Base-by-base conservation (phyloP, 2,113 vertebrate genomes). In the Carassius auratus region DNA sequence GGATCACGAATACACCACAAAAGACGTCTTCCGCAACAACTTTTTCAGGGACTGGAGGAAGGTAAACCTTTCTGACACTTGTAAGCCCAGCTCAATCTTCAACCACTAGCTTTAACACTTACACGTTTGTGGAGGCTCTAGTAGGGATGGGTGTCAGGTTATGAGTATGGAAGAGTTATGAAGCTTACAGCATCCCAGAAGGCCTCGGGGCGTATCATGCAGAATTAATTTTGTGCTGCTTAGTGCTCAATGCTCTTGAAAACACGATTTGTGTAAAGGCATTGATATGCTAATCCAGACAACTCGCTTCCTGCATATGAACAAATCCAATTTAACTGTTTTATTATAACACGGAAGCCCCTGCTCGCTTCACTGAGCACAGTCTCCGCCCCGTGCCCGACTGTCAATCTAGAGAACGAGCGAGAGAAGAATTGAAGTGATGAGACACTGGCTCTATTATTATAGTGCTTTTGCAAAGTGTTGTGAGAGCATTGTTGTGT, bases 211-310 rank as follows among this genome's bases (percentile, higher is more conserved):
- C 91, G 89, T 93, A 94, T 94, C 92, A 93, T 94, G 92, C 92
- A 88, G 92, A 94, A 95, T 95, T 95, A 94, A 95, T 95, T 95
- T 94, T 89, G 93, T 90, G 91, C 92, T 92, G 93, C 93, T 95
- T 94, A 92, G 92, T 91, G 90, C 91, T 94, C 94, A 94, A 92
- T 95, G 92, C 95, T 92, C 93, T 95, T 93, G 93, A 95, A 95
- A 95, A 95, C 93, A 92, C 77, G 93, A 95, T 95, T 95, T 95
- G 93, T 95, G 93, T 92, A 92, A 92, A 94, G 91, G 92, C 92
- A 95, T 95, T 95, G 94, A 94, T 94, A 95, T 95, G 95, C 93
- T 95, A 95, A 95, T 95, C 92, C 92, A 92, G 92, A 95, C 93
- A 95, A 95, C 92, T 89, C 88, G 89, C 94, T 93, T 87, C 90